Evolutionary conservation across 2,888 invertebrate genomes (phyloP).

Genomic region (Drosophila diplacantha): DNA sequence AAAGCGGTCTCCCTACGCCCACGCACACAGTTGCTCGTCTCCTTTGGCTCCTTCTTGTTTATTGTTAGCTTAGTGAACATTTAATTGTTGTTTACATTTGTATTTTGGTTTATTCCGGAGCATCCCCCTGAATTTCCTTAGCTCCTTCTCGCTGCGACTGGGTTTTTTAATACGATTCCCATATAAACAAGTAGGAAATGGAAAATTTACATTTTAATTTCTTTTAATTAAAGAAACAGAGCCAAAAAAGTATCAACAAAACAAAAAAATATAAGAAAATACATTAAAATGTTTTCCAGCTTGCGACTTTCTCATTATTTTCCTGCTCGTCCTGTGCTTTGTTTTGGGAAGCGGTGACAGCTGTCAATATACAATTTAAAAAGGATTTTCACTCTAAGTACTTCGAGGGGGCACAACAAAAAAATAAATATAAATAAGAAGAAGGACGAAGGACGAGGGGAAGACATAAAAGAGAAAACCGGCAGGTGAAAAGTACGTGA

Average conservation of each 20-base stretch:
- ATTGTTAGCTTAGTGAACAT: conserved; percentile 67
- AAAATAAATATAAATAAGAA: neutral
- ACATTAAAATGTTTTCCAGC: conserved; percentile 52
- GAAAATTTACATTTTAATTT: conserved; percentile 69
- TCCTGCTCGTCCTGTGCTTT: neutral
- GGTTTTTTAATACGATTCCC: conserved; percentile 57
- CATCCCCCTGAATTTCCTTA: conserved; percentile 9
- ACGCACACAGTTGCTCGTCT: neutral
- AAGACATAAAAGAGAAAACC: conserved; percentile 15
- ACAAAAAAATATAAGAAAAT: conserved; percentile 41
- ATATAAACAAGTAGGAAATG: conserved; percentile 35
- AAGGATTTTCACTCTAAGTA: conserved; percentile 36
- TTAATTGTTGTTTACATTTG: conserved; percentile 72
- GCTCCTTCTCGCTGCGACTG: neutral
- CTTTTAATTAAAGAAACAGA: conserved; percentile 64
- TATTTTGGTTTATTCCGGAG: conserved; percentile 61
- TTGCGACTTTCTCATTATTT: conserved; percentile 19
- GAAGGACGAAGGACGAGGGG: neutral
- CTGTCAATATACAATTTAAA: conserved; percentile 47
- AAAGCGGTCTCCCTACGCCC: conserved; percentile 1
- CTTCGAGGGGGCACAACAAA: neutral
- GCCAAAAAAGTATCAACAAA: conserved; percentile 19
- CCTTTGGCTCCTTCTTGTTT: conserved; percentile 15
- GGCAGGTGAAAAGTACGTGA: conserved; percentile 24
- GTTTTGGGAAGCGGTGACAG: conserved; percentile 34